phyloP scores from a whole-genome alignment of 2,888 invertebrate species.

The Ennomos quercinarius region DNA sequence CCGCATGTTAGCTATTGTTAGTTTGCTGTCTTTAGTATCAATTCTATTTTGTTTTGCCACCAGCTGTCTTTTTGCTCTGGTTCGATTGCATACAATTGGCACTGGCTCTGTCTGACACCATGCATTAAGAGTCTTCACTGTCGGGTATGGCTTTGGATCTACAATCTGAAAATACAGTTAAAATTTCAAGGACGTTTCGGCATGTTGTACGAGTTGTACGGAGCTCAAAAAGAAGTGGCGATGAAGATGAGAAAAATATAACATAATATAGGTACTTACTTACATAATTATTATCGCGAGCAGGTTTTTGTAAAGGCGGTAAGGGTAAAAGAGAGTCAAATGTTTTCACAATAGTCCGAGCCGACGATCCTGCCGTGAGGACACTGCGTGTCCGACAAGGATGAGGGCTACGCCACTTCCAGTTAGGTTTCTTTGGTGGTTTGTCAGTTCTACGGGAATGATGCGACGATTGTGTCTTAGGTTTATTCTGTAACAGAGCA shows the following conservation, averaged over 20 bases:
- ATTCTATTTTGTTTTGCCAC: neutral
- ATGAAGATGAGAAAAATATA: neutral
- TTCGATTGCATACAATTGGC: neutral
- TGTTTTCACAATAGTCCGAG: slow-evolving; percentile 15
- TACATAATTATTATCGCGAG: slow-evolving; percentile 18
- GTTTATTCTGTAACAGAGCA: slow-evolving; percentile 31
- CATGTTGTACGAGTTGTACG: too few species aligned
- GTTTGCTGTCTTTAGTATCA: slow-evolving; percentile 3
- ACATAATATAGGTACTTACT: slow-evolving; percentile 7
- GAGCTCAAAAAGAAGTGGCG: too few species aligned
- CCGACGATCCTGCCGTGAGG: slow-evolving; percentile 21
- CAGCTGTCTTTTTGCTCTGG: slow-evolving; percentile 3
- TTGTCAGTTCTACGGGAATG: slow-evolving; percentile 6
- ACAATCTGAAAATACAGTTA: neutral
- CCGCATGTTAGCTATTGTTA: neutral
- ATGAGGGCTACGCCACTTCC: slow-evolving; percentile 49
- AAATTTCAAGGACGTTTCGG: too few species aligned
- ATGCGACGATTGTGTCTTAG: slow-evolving; percentile 14
- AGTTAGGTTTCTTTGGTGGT: slow-evolving; percentile 7
- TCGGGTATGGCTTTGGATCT: neutral
- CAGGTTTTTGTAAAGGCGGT: neutral
- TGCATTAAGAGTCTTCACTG: slow-evolving; percentile 18
- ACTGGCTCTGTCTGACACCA: slow-evolving; percentile 26
- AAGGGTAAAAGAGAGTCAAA: neutral
- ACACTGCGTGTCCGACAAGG: slow-evolving; percentile 49